These are phyloP conservation scores for Dendrolimus houi DNA, from an alignment of 2,888 invertebrate genomes.

Conservation along the genomic window DNA sequence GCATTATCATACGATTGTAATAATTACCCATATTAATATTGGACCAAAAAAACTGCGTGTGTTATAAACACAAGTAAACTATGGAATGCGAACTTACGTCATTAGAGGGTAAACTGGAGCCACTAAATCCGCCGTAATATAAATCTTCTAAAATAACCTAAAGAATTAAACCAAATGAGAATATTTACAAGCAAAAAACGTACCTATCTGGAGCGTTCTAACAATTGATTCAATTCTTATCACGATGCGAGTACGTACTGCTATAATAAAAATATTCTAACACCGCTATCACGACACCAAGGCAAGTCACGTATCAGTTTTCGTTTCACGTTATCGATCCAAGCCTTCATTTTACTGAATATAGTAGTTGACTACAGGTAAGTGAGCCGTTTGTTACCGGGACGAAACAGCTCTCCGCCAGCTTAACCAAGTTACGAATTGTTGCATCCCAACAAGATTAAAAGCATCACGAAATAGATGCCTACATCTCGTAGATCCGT, in stretches of 20 bases:
- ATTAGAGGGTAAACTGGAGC: too few relatives aligned
- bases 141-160: neutral
- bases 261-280: constrained; percentile 39
- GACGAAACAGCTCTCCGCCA: constrained; percentile 38
- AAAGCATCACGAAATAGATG: neutral
- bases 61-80: neutral
- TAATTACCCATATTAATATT: neutral
- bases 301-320: constrained; percentile 42
- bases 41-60: neutral
- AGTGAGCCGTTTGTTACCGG: constrained; percentile 60
- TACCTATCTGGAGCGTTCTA: constrained; percentile 18
- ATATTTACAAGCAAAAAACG: constrained; percentile 17
- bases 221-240: constrained; percentile 30
- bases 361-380: constrained; percentile 58
- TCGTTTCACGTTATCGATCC: constrained; percentile 30
- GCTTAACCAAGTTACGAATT: constrained; percentile 39
- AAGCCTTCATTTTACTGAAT: constrained; percentile 31
- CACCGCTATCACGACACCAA: constrained; percentile 25
- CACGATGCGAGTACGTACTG: constrained; percentile 17
- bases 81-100: neutral
- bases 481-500: too few relatives aligned
- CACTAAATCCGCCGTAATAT: too few relatives aligned
- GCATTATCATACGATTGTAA: neutral
- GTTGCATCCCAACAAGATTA: constrained; percentile 5
- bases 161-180: constrained; percentile 9